Percentiles rank a stretch among this genome's conserved stretches.
phyloP scores from a whole-genome alignment of 2,888 invertebrate species.

The Hydraecia micacea region DNA sequence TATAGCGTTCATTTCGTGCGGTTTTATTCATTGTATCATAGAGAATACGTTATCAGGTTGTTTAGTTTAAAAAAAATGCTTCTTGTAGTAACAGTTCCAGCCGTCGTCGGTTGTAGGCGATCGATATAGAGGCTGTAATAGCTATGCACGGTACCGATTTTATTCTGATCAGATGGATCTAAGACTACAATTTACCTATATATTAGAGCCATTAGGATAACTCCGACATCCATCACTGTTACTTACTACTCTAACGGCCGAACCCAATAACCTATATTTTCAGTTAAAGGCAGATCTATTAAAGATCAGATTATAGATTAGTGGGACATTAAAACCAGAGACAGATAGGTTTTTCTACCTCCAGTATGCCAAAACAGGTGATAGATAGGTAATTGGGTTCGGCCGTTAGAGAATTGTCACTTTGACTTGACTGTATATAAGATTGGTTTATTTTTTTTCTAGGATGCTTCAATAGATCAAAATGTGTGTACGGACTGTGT shows the following conservation, averaged over 20 bases:
- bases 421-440: not conserved
- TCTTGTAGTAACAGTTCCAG: not conserved
- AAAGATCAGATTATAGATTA: too few relatives aligned
- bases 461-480: conserved; percentile 75
- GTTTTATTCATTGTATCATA: not conserved
- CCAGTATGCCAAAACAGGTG: too few relatives aligned
- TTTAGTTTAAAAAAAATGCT: conserved; percentile 3
- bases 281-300: too few relatives aligned
- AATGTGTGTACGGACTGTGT: conserved; percentile 73
- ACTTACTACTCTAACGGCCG: not conserved
- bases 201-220: not conserved
- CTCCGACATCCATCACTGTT: not conserved
- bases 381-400: too few relatives aligned
- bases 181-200: not conserved
- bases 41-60: not conserved
- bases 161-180: not conserved
- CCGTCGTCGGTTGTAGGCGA: not conserved
- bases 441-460: conserved; percentile 41
- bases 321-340: too few relatives aligned
- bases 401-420: not conserved
- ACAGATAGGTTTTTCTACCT: too few relatives aligned
- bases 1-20: not conserved
- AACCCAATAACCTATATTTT: too few relatives aligned
- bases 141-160: not conserved
- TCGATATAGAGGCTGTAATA: not conserved